phyloP scores from a whole-genome alignment of 1,140 invertebrate genomes.

The Neoseiulus cucumeris region DNA sequence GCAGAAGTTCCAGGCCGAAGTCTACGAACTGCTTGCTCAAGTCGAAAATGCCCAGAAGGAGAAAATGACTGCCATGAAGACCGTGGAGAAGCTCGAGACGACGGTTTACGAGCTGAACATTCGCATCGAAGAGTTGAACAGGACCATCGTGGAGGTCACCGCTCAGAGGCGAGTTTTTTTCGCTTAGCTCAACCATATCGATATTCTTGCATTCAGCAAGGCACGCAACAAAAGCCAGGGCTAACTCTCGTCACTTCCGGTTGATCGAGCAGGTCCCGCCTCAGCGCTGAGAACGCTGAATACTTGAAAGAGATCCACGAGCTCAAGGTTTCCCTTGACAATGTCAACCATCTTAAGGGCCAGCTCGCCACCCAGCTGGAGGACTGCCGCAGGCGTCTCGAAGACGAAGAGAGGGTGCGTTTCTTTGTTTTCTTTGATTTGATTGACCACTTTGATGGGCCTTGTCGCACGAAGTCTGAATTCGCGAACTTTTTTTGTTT shows the following conservation, averaged over 20 bases:
- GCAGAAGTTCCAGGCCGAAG: constrained; percentile 81
- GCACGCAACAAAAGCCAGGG: neutral
- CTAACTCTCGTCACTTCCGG: neutral
- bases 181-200: neutral
- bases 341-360: constrained; percentile 62
- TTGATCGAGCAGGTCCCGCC: constrained; percentile 12
- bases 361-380: constrained; percentile 72
- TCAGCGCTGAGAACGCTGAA: constrained; percentile 60
- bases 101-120: constrained; percentile 68
- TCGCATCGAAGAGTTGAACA: constrained; percentile 83
- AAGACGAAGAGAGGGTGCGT: constrained; percentile 69
- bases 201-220: neutral
- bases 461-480: too few species aligned
- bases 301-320: constrained; percentile 81
- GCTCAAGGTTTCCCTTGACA: constrained; percentile 81
- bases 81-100: constrained; percentile 70
- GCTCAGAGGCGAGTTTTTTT: constrained; percentile 33
- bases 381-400: constrained; percentile 70
- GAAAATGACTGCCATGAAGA: constrained; percentile 59
- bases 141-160: constrained; percentile 80
- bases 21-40: constrained; percentile 81
- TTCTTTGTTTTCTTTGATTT: neutral
- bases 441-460: neutral
- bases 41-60: constrained; percentile 79
- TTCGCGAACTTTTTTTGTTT: neutral